Evolutionary conservation across 2,888 invertebrate genomes (phyloP).

Genomic region (Chirona hameri): DNA sequence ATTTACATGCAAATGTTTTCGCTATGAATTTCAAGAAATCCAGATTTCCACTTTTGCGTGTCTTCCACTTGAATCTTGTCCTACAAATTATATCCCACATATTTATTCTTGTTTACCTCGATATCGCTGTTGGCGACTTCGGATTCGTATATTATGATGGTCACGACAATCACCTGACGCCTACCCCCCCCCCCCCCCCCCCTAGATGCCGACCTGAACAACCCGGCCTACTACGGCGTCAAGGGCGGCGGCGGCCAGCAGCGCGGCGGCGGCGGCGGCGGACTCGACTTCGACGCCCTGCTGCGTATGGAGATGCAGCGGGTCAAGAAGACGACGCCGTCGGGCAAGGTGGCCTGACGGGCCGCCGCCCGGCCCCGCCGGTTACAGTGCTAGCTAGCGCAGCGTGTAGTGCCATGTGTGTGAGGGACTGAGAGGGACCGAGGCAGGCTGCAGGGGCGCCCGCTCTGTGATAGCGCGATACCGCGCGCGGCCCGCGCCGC

Average conservation of each 20-base stretch:
- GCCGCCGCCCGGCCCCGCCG: background rate
- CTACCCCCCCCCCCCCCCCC: background rate
- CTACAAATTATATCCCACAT: too few relatives aligned
- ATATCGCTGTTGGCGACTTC: too few relatives aligned
- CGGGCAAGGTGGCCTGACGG: background rate
- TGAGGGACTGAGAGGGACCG: background rate
- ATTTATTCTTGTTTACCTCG: too few relatives aligned
- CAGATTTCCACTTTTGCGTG: too few relatives aligned
- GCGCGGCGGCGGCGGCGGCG: background rate
- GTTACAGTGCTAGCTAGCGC: background rate
- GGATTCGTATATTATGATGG: too few relatives aligned
- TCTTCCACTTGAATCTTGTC: too few relatives aligned
- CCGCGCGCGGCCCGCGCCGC: too few relatives aligned
- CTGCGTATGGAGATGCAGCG: slow-evolving; percentile 25
- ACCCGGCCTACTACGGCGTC: slow-evolving; percentile 22
- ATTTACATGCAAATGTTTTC: too few relatives aligned
- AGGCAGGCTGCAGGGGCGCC: background rate
- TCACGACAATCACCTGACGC: background rate
- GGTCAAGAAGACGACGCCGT: background rate
- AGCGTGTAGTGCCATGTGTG: background rate
- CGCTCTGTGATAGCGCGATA: background rate
- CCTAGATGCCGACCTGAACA: slow-evolving; percentile 4
- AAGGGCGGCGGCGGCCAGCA: background rate
- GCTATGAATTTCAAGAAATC: too few relatives aligned
- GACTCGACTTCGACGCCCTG: slow-evolving; percentile 2